Base-by-base conservation (phyloP, 2,888 invertebrate genomes). In the Ichneumon xanthorius region DNA sequence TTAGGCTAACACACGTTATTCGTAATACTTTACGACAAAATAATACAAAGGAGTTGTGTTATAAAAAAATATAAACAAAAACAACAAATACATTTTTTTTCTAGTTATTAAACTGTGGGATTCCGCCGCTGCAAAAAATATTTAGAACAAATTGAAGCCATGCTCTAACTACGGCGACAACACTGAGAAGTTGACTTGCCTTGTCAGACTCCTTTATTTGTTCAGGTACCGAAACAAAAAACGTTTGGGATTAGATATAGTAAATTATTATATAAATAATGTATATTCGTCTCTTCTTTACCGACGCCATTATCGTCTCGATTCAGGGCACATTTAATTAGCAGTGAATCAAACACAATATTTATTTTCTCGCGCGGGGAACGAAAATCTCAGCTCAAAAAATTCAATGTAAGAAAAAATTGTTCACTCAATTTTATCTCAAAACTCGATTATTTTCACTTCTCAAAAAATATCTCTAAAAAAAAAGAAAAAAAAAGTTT, bases 121-220 rank as follows among this genome's bases (percentile, higher is more conserved):
- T 68, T 70, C n/a, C 14, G 45, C 48, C 26, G 75, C 53, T 79
- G 65, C 53, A 79, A 72, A 75, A 78, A 63, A 85, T 71, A 80
- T 70, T 71, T 80, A 82, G 71, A 82, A 84, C 72, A 76, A 77
- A 61, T 70, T 86, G 40, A 92, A 92, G 91, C 92, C 92, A 92
- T 92, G 92, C 92, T 90, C 91, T 91, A 92, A 92, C 92, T 92
- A 92, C 92, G 88, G 89, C 89, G 84, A 92, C 92, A 91, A 92
- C 91, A 89, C 88, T 89, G 89, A 91, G 90, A 89, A 89, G 89
- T 92, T 92, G 93, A 95, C 96, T 96, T 96, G 96, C 96, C 96
- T 96, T 95, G 95, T 96, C 90, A 96, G 95, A 96, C 96, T 96
- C 96, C 96, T 96, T 22, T 58, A 26, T 85, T 94, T 92, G 90